These are phyloP conservation scores for Aphrophora alni DNA, from an alignment of 2,888 invertebrate genomes.

Conservation along the genomic window DNA sequence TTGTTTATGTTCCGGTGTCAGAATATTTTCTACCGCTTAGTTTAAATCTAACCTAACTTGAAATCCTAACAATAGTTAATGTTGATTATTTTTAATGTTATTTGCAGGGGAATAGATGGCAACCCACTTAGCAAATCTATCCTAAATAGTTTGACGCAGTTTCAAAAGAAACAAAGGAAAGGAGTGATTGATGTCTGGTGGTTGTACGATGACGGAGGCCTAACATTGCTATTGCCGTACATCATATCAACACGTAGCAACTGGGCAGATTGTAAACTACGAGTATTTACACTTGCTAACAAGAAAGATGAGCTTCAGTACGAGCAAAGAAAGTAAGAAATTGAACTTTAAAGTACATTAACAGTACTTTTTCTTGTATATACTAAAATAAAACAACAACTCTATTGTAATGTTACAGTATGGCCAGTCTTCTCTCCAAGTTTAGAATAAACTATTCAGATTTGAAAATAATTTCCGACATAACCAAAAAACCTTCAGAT, in stretches of 20 bases:
- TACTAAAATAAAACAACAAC: too few relatives aligned
- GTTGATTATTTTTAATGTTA: too few relatives aligned
- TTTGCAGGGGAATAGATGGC: slow-evolving; percentile 59
- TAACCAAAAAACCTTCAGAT: slow-evolving; percentile 84
- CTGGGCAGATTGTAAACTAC: slow-evolving; percentile 81
- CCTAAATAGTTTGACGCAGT: slow-evolving; percentile 58
- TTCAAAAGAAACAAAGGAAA: slow-evolving; percentile 69
- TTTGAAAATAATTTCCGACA: slow-evolving; percentile 88
- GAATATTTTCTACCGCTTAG: too few relatives aligned
- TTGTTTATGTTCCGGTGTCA: too few relatives aligned
- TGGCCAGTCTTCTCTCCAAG: slow-evolving; percentile 95
- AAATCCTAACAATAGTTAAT: too few relatives aligned
- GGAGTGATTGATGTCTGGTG: slow-evolving; percentile 97
- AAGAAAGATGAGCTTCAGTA: slow-evolving; percentile 88
- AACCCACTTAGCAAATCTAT: slow-evolving; percentile 62
- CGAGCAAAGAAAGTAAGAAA: slow-evolving; percentile 80
- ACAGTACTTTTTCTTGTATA: neutral
- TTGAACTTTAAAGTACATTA: neutral
- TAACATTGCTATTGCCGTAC: slow-evolving; percentile 86
- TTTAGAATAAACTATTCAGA: slow-evolving; percentile 98
- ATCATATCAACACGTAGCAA: slow-evolving; percentile 82
- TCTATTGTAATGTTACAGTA: slow-evolving; percentile 62
- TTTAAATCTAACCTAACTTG: too few relatives aligned
- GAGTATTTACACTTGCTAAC: slow-evolving; percentile 88
- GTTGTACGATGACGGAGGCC: slow-evolving; percentile 95